Percentiles rank a stretch among this genome's conserved stretches.
These are phyloP conservation scores for Bombyx mori DNA, from an alignment of 1,140 invertebrate genomes.

Conservation along the genomic window ASM3026992v2 NC_085119.1:10171001-10171500, in stretches of 20 bases:
- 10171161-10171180: slow-evolving; percentile 69
- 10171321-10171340: slow-evolving; percentile 76
- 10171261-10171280: slow-evolving; percentile 66
- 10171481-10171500: too few species aligned
- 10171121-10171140: slow-evolving; percentile 19
- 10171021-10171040: too few species aligned
- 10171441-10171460: too few species aligned
- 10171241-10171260: slow-evolving; percentile 69
- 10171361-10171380: slow-evolving; percentile 68
- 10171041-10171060: too few species aligned
- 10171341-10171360: slow-evolving; percentile 74
- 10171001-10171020: too few species aligned
- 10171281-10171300: slow-evolving; percentile 74
- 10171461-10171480: too few species aligned
- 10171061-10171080: too few species aligned
- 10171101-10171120: too few species aligned
- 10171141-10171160: slow-evolving; percentile 48
- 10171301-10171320: slow-evolving; percentile 29
- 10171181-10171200: slow-evolving; percentile 72
- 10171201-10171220: slow-evolving; percentile 77
- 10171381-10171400: slow-evolving; percentile 48
- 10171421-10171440: too few species aligned
- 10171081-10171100: too few species aligned
- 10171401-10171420: neutral
- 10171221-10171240: slow-evolving; percentile 70